phyloP scores from a whole-genome alignment of 2,888 invertebrate species.

The Andrena fulva region DNA sequence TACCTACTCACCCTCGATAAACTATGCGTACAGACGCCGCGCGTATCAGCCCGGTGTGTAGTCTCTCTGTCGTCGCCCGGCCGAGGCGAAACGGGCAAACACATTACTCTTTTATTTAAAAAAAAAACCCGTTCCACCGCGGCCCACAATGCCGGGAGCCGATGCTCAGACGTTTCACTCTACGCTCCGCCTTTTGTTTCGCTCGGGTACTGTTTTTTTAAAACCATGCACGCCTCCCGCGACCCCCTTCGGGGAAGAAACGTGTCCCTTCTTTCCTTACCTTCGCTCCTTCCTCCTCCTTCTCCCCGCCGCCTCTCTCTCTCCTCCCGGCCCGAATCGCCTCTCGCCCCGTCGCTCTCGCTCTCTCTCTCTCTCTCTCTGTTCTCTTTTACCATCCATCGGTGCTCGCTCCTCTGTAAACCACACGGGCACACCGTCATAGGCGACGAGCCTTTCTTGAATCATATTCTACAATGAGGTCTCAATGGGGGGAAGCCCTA shows the following conservation, averaged over 20 bases:
- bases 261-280: slow-evolving; percentile 46
- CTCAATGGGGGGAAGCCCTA: slow-evolving; percentile 79
- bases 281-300: slow-evolving; percentile 10
- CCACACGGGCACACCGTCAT: slow-evolving; percentile 68
- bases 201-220: slow-evolving; percentile 79
- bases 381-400: slow-evolving; percentile 47
- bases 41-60: slow-evolving; percentile 50
- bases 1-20: slow-evolving; percentile 70
- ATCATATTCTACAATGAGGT: slow-evolving; percentile 80
- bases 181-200: slow-evolving; percentile 80
- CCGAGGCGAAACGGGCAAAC: slow-evolving; percentile 76
- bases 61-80: slow-evolving; percentile 41
- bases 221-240: slow-evolving; percentile 70
- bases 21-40: slow-evolving; percentile 53
- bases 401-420: slow-evolving; percentile 60
- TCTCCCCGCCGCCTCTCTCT: background rate
- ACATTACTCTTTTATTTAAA: slow-evolving; percentile 81
- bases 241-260: slow-evolving; percentile 36
- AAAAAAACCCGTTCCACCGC: slow-evolving; percentile 75
- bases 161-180: slow-evolving; percentile 81
- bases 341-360: background rate
- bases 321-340: background rate
- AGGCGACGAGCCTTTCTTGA: slow-evolving; percentile 79
- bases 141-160: slow-evolving; percentile 75
- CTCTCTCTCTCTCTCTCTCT: slow-evolving; percentile 23